phyloP scores from a whole-genome alignment of 2,888 invertebrate genomes.

The Ernsta delagoae region DNA sequence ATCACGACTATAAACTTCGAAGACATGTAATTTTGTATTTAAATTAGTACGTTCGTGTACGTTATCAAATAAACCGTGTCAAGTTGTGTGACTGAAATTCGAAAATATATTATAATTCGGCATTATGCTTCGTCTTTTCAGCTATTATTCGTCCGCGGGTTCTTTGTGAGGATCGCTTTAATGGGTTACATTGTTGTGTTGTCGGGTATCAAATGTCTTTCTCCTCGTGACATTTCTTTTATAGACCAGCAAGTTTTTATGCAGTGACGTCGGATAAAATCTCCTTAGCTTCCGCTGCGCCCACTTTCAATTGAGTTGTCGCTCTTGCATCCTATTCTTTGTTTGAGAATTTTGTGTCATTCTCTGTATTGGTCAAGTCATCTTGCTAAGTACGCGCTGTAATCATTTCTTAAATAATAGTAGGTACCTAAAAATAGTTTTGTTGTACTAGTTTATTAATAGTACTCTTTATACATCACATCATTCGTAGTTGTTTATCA shows the following conservation, averaged over 20 bases:
- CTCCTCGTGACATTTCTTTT: constrained; percentile 28
- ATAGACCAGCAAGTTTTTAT: constrained; percentile 35
- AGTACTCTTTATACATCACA: neutral
- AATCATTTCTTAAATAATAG: no score
- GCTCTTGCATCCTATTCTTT: constrained; percentile 32
- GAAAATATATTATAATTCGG: constrained; percentile 5
- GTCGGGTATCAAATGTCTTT: constrained; percentile 31
- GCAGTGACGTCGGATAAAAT: constrained; percentile 30
- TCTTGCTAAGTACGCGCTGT: neutral
- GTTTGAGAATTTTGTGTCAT: constrained; percentile 15
- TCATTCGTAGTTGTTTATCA: constrained; percentile 2
- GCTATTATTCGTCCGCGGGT: constrained; percentile 15
- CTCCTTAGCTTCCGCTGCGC: constrained; percentile 33
- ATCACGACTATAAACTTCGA: constrained; percentile 23
- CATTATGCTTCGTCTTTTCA: constrained; percentile 12
- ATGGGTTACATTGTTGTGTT: constrained; percentile 29
- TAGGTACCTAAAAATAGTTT: neutral
- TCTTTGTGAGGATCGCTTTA: constrained; percentile 21
- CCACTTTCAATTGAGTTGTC: constrained; percentile 37
- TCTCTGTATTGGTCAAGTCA: neutral
- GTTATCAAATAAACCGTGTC: constrained; percentile 34
- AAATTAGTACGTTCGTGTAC: constrained; percentile 33
- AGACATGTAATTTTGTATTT: constrained; percentile 33
- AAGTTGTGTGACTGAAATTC: constrained; percentile 9
- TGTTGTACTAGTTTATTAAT: neutral